phyloP scores from a whole-genome alignment of 2,888 invertebrate species.

The Caradrina kadenii region DNA sequence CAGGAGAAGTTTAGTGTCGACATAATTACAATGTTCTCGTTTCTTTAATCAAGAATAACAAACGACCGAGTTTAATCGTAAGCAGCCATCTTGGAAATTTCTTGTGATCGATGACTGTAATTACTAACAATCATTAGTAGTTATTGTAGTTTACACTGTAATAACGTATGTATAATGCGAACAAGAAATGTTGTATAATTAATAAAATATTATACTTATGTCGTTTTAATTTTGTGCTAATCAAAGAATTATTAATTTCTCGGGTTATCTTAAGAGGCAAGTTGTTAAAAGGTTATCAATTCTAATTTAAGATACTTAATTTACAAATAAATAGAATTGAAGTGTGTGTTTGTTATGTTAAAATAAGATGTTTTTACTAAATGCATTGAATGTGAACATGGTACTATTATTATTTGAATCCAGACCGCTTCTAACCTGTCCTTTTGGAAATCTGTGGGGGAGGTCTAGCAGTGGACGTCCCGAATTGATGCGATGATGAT shows the following conservation, averaged over 20 bases:
- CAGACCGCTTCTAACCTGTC: too few relatives aligned
- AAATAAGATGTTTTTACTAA: too few relatives aligned
- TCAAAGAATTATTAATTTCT: constrained; percentile 12
- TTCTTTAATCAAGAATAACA: constrained; percentile 47
- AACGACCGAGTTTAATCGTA: constrained; percentile 43
- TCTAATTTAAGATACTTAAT: not conserved
- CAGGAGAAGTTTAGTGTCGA: constrained; percentile 29
- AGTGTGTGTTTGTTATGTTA: not conserved
- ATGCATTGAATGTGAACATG: too few relatives aligned
- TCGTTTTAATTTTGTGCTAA: constrained; percentile 5
- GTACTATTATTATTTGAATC: too few relatives aligned
- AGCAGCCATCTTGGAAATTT: constrained; percentile 52
- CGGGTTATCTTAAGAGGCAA: constrained; percentile 31
- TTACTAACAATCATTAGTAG: constrained; percentile 44
- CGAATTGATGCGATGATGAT: too few relatives aligned
- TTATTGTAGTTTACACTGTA: constrained; percentile 27
- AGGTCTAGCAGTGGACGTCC: too few relatives aligned
- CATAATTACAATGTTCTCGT: constrained; percentile 47
- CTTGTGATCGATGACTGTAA: constrained; percentile 52
- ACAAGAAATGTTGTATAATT: not conserved
- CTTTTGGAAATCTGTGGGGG: too few relatives aligned
- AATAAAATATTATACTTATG: not conserved
- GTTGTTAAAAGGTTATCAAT: constrained; percentile 4
- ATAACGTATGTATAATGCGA: constrained; percentile 17
- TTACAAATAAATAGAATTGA: not conserved